Percentiles rank a stretch among this genome's conserved stretches.
Evolutionary conservation across 2,888 invertebrate species (phyloP).

Genomic region (Mythimna lalbum): DNA sequence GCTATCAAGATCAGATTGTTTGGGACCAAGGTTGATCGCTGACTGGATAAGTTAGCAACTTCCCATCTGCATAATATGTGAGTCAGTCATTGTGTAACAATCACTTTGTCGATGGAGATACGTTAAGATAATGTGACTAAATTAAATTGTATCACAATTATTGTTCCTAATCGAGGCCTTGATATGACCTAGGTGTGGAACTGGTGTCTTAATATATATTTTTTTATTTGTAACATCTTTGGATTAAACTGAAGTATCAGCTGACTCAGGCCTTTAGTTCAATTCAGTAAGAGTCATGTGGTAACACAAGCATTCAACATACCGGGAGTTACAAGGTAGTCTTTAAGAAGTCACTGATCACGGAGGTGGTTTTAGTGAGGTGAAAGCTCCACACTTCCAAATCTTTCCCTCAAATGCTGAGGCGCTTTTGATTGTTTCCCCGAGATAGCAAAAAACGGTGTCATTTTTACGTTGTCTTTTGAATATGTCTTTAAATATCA

Average conservation of each 20-base stretch:
- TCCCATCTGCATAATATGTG: conserved; percentile 45
- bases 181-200: not conserved
- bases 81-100: conserved; percentile 45
- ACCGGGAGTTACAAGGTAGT: no score
- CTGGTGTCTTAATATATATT: not conserved
- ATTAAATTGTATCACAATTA: conserved; percentile 18
- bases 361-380: no score
- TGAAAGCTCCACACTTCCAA: no score
- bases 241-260: not conserved
- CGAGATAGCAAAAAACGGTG: not conserved
- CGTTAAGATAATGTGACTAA: conserved; percentile 11
- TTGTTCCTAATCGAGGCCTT: not conserved
- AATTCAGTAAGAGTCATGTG: no score
- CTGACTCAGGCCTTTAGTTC: not conserved
- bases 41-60: conserved; percentile 35
- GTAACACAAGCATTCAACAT: no score
- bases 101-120: conserved; percentile 1
- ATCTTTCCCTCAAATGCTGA: no score
- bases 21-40: conserved; percentile 45
- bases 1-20: conserved; percentile 52
- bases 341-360: no score
- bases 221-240: not conserved
- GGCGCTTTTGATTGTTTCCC: not conserved
- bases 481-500: not conserved
- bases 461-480: no score